Percentiles rank a stretch among this genome's conserved stretches.
Evolutionary conservation across 2,113 vertebrate genomes (phyloP).

Genomic region (Himantopus leucocephalus): DNA sequence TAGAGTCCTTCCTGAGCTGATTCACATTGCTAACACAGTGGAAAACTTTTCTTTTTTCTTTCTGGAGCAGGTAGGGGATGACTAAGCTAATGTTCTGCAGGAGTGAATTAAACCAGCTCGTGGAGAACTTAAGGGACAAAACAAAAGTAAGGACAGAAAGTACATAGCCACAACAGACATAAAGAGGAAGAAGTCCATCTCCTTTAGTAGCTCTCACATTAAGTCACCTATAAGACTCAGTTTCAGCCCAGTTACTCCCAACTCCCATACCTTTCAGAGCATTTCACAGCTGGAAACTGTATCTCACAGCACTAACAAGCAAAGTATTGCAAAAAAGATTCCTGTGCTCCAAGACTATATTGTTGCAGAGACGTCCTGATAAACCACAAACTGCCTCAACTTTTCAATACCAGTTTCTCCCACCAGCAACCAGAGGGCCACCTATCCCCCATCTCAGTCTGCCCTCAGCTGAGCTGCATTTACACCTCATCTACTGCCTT

Average conservation of each 20-base stretch:
- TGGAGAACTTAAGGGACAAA: not conserved
- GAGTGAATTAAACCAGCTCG: not conserved
- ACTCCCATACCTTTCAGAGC: fast-evolving
- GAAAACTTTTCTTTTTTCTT: not conserved
- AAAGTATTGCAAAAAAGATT: not conserved
- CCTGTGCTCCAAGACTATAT: not conserved
- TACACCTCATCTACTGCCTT: not conserved
- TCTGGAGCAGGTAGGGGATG: not conserved
- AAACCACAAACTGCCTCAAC: not conserved
- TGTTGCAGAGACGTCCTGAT: not conserved
- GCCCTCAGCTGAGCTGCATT: not conserved
- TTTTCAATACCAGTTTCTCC: not conserved
- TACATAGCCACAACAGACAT: not conserved
- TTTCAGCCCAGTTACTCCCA: not conserved
- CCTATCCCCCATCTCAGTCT: not conserved
- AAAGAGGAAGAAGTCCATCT: not conserved
- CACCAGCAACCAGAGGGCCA: not conserved
- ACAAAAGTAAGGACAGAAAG: not conserved
- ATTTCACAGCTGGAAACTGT: not conserved
- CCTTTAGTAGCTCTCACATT: not conserved
- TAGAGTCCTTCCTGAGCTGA: not conserved
- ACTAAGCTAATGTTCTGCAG: not conserved
- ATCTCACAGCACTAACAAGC: not conserved
- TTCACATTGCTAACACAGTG: not conserved
- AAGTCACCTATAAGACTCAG: not conserved